These are phyloP conservation scores for Hydropsyche betteni DNA, from an alignment of 2,888 invertebrate species.

Conservation along the genomic window DNA sequence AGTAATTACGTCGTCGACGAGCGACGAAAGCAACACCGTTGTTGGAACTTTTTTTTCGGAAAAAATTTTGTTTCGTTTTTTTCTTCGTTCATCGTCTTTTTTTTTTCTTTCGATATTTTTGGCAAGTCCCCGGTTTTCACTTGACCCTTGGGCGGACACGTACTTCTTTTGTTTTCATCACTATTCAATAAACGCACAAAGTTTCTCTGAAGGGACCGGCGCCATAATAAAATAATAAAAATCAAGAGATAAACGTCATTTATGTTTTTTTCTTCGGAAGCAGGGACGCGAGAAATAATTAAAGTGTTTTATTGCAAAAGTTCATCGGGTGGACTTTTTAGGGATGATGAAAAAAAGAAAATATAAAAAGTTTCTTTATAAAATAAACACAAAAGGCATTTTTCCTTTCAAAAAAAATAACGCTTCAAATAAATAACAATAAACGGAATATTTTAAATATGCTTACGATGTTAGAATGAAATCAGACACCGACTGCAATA, in stretches of 20 bases:
- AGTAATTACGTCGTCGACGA: slow-evolving; percentile 31
- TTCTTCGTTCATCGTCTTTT: background rate
- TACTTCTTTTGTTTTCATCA: slow-evolving; percentile 33
- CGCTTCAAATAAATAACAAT: too few species aligned
- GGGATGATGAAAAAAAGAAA: slow-evolving; percentile 1
- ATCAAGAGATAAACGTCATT: slow-evolving; percentile 30
- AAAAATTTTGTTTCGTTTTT: slow-evolving; percentile 23
- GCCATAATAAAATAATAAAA: slow-evolving; percentile 31
- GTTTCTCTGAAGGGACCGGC: slow-evolving; percentile 25
- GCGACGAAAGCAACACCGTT: slow-evolving; percentile 31
- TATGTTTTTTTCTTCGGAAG: slow-evolving; percentile 6
- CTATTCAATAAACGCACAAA: slow-evolving; percentile 30
- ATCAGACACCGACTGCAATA: too few species aligned
- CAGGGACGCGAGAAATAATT: slow-evolving; percentile 20
- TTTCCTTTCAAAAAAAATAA: too few species aligned
- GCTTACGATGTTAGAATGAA: too few species aligned
- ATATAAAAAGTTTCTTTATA: background rate
- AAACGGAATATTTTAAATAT: too few species aligned
- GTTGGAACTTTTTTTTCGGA: background rate
- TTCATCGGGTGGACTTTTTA: slow-evolving; percentile 17
- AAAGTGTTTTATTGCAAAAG: slow-evolving; percentile 32
- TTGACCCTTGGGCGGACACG: slow-evolving; percentile 24
- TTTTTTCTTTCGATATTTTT: slow-evolving; percentile 1
- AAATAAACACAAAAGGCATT: too few species aligned
- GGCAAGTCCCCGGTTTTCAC: background rate